Evolutionary conservation across 2,113 vertebrate genomes (phyloP).

Genomic region (Brachyhypopomus gauderio): DNA sequence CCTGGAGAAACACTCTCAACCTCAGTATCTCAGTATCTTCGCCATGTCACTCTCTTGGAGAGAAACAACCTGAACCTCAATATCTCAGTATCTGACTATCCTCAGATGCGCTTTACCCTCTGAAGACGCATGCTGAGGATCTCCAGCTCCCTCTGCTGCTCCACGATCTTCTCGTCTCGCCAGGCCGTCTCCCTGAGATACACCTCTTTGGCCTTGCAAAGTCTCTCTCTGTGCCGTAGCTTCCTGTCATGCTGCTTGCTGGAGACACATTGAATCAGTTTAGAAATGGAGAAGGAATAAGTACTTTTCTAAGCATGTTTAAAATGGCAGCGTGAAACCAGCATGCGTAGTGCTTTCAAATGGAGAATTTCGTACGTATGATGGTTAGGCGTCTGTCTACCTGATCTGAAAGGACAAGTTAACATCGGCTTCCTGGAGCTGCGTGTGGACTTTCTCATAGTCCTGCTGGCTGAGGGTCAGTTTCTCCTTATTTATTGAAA

Average conservation of each 20-base stretch:
- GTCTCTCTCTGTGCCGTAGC: conserved; percentile 55
- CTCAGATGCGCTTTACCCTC: conserved; percentile 3
- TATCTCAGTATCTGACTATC: too few species aligned
- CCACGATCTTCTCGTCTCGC: too few species aligned
- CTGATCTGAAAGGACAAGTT: conserved; percentile 61
- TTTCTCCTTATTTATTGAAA: conserved; percentile 23
- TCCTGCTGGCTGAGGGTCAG: conserved; percentile 47
- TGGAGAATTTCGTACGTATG: not conserved
- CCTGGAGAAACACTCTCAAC: not conserved
- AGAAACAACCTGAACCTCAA: too few species aligned
- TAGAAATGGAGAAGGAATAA: not conserved
- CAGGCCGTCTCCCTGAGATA: too few species aligned
- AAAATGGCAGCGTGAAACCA: not conserved
- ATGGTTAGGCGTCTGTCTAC: conserved; percentile 37
- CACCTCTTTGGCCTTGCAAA: conserved; percentile 58
- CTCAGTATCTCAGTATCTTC: too few species aligned
- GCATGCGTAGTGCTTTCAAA: too few species aligned
- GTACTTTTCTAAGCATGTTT: not conserved
- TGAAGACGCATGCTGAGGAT: conserved; percentile 44
- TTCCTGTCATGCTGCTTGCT: conserved; percentile 64
- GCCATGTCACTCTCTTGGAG: too few species aligned
- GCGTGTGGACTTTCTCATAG: conserved; percentile 54
- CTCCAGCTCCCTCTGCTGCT: conserved; percentile 57
- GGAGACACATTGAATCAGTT: not conserved
- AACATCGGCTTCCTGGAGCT: conserved; percentile 64